Evolutionary conservation across 2,797 vertebrate species (phyloP).

Genomic region (Sebastes hopkinsi): DNA sequence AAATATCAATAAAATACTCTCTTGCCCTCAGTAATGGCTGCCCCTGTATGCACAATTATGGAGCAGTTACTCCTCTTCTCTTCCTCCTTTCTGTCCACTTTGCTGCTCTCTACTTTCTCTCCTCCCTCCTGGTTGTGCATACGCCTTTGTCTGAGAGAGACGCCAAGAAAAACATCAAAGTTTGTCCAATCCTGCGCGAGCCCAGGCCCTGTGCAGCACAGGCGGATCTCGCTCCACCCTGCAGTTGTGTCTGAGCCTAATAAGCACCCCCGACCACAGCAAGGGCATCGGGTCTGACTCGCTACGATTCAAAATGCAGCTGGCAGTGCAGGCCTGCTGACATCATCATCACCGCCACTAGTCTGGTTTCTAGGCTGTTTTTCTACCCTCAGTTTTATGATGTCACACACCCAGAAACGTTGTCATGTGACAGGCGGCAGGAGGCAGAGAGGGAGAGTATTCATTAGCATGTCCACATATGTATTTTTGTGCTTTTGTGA

Average conservation of each 20-base stretch:
- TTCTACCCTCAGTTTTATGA: constrained; percentile 25
- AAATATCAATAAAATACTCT: constrained; percentile 1
- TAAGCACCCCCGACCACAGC: constrained; percentile 72
- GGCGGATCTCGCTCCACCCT: constrained; percentile 71
- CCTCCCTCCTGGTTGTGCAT: constrained; percentile 44
- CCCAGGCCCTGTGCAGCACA: constrained; percentile 24
- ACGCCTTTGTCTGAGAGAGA: constrained; percentile 70
- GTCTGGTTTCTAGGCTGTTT: constrained; percentile 46
- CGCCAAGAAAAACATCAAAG: constrained; percentile 76
- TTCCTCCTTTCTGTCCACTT: constrained; percentile 13
- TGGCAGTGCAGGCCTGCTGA: constrained; percentile 63
- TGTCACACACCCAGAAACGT: constrained; percentile 37
- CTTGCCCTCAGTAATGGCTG: background rate
- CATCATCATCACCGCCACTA: constrained; percentile 49
- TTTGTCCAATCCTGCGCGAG: constrained; percentile 54
- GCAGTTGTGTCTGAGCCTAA: constrained; percentile 72
- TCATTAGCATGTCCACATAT: constrained; percentile 30
- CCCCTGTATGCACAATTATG: background rate
- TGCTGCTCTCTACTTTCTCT: constrained; percentile 39
- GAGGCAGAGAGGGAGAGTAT: constrained; percentile 3
- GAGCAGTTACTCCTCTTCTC: background rate
- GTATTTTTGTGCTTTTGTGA: constrained; percentile 46
- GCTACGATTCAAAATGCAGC: constrained; percentile 64
- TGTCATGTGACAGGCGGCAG: constrained; percentile 5
- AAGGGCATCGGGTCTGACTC: constrained; percentile 50